Conservation (phyloP, 2,113 vertebrate species). For the Myodes glareolus region DNA sequence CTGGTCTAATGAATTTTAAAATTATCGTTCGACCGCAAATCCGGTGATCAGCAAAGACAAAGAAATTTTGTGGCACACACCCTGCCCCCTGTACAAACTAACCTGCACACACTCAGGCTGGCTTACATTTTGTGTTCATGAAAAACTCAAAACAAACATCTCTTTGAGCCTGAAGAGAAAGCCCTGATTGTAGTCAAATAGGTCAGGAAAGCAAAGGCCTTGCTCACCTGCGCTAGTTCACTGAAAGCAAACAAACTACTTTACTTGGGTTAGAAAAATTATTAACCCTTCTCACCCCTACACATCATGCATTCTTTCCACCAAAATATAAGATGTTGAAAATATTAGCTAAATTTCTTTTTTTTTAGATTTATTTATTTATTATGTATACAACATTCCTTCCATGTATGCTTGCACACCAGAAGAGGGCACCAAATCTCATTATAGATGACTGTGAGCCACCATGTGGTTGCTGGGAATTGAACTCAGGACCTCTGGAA, state of each 20-base stretch:
- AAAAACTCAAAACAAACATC: constrained; percentile 62
- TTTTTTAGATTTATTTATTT: no score
- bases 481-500: no score
- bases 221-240: neutral
- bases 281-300: neutral
- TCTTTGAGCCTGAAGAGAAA: constrained; percentile 58
- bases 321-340: neutral
- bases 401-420: no score
- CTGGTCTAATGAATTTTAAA: constrained; percentile 65
- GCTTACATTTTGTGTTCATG: neutral
- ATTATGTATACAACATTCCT: no score
- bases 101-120: neutral
- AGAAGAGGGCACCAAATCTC: no score
- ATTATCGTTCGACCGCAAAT: constrained; percentile 63
- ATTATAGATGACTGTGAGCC: no score
- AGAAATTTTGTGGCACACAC: constrained; percentile 52
- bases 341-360: constrained; percentile 10
- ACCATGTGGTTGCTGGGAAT: no score
- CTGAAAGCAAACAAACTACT: constrained; percentile 22
- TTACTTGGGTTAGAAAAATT: neutral
- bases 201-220: neutral
- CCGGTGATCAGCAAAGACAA: neutral
- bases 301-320: neutral
- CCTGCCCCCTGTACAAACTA: neutral
- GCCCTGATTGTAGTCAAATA: neutral